Evolutionary conservation across 1,140 invertebrate genomes (phyloP), one percentile per base, ranked within the genome.

Genomic region (Bombus vancouverensis): DNA sequence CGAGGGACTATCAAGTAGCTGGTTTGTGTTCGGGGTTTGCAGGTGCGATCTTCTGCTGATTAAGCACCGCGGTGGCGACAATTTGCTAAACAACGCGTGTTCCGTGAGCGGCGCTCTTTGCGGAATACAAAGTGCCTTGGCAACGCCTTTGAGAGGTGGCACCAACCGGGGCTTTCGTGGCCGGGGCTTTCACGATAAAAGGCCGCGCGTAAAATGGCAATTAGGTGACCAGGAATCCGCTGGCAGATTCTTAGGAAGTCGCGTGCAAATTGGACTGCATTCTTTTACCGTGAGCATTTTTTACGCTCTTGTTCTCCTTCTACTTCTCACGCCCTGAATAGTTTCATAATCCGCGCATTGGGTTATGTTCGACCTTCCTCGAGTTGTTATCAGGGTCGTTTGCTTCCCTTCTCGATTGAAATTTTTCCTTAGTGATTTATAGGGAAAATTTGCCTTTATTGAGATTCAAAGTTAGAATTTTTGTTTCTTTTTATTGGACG

Each of bases 81-180:
- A 87, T 84, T 87, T 85, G 80, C 81, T 76, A 86, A 86, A 83
- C 85, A 83, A 86, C 79, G 81, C 85, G 85, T 81, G 85, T 86
- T 47, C 85, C 65, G 53, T 53, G 65, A 53, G 57, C 42, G 34
- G 78, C 34, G 80, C 53, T 39, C 70, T 70, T 76, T 57, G 85
- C 66, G 85, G 85, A 83, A 86, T 86, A 86, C 81, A 83, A 86
- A 86, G 79, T 74, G 80, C 39, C 70, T 75, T 81, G 84, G 79
- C 84, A 85, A 85, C 79, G 84, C 79, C 84, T 81, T 81, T 75
- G 84, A 85, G 84, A 74, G 78, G 66, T 47, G 42, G 70, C 44
- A 82, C 42, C 84, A 57, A 74, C 53, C 59, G 47, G 68, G 70
- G 76, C 76, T 83, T 85, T 85, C 66, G 83, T 80, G 76, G 83